A percentile compares a stretch with the other conserved stretches of the same genome.
Evolutionary conservation across 2,888 invertebrate genomes (phyloP).

Genomic region (Phytoseiulus persimilis): DNA sequence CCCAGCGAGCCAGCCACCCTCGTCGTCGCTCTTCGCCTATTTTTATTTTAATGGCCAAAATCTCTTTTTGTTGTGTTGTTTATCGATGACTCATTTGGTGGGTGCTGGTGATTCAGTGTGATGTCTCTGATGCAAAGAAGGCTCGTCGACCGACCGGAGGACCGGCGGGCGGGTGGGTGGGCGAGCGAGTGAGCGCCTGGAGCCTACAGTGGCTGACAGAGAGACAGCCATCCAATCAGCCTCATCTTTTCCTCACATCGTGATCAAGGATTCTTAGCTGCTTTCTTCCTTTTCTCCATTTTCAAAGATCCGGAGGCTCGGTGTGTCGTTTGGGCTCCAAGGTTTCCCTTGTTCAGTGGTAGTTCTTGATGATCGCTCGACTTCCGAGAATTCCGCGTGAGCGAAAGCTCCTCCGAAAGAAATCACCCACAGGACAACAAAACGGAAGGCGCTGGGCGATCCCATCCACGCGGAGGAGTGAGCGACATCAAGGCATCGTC

Average conservation of each 20-base stretch:
- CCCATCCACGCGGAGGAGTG: neutral
- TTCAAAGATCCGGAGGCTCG: neutral
- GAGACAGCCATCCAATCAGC: neutral
- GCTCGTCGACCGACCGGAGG: neutral
- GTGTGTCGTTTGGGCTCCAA: neutral
- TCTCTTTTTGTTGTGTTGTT: conserved; percentile 32
- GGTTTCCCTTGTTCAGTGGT: neutral
- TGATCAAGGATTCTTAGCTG: neutral
- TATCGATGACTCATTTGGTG: conserved; percentile 24
- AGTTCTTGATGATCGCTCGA: neutral
- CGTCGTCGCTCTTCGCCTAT: neutral
- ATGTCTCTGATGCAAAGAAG: conserved; percentile 5
- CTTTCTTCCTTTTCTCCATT: neutral
- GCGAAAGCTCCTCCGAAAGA: neutral
- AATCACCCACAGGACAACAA: neutral
- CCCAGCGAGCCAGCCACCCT: neutral
- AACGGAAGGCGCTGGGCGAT: neutral
- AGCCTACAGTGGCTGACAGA: neutral
- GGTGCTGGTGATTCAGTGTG: neutral
- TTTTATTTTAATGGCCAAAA: conserved; percentile 13
- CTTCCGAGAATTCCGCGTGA: neutral
- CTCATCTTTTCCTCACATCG: neutral
- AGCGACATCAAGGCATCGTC: neutral
- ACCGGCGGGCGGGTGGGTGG: neutral
- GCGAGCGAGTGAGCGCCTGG: neutral